Base-by-base conservation (phyloP, 2,113 vertebrate species). In the Tachuris rubrigastra region DNA sequence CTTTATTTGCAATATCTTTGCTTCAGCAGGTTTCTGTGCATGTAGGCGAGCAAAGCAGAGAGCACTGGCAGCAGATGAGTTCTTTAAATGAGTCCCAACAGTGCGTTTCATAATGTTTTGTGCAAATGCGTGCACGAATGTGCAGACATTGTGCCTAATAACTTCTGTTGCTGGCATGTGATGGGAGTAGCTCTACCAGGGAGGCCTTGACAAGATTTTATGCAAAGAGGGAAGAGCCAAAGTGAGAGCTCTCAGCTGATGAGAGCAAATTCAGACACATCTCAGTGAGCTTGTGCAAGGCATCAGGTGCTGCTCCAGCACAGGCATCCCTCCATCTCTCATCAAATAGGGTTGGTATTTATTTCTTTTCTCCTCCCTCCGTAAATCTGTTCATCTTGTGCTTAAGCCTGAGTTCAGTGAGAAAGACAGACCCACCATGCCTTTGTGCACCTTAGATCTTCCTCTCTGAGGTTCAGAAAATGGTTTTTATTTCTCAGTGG, bases 91-190 rank as follows among this genome's bases (percentile, higher is more conserved):
- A 92, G 56, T 93, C 73, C 69, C 83, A 73, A 0, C 56, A 72
- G 60, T 3, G 53, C 31, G 37, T 94, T 94, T 92, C 60, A 33
- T 83, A 47, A 87, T 52, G 59, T 85, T 89, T 85, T 79, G 66
- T 91, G 78, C 81, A 69, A 91, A 53, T 12, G 25, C 67, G n/a
- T 83, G 85, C 50, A 66, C 49, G 15, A 50, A 50, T 52, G 50
- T 52, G 50, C 50, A 52, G 25, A 52, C 50, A 52, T 28, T 16
- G 50, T 52, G 39, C 59, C 68, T 63, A 28, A 30, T 86, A 65
- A 52, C 50, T 83, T 49, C 76, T 80, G 53, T 50, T 85, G 28
- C 33, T 93, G 72, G 80, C 44, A 42, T 6, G 31, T 31, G 65
- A 31, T 71, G 65, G 65, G 28, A 67, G 65, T 18, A 12, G 35